Evolutionary conservation across 2,888 invertebrate genomes (phyloP).

Genomic region (Pimpla rufipes): DNA sequence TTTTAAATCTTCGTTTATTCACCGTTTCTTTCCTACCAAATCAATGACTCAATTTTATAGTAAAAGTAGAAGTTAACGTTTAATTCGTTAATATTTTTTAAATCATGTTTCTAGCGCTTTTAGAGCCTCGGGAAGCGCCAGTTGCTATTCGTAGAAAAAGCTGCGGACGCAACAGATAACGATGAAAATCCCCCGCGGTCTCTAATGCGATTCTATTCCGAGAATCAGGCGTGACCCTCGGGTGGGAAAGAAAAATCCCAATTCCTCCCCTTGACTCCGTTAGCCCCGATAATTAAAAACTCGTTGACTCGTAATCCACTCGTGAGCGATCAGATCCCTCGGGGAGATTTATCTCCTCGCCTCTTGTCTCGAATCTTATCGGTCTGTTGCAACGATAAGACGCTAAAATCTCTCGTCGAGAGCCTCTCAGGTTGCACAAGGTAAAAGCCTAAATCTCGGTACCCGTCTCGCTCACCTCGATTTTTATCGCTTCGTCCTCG

Average conservation of each 20-base stretch:
- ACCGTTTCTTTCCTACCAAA: no score
- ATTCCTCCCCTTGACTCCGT: not conserved
- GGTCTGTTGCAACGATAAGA: constrained; percentile 16
- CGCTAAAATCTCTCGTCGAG: not conserved
- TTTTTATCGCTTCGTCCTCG: not conserved
- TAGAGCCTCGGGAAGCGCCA: not conserved
- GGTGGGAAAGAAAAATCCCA: not conserved
- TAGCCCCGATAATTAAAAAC: not conserved
- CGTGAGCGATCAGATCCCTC: constrained; percentile 6
- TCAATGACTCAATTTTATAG: no score
- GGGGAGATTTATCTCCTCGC: constrained; percentile 6
- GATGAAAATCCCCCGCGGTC: not conserved
- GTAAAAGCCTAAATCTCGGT: not conserved
- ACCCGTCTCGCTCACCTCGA: not conserved
- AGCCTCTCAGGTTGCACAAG: not conserved
- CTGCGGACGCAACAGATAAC: not conserved
- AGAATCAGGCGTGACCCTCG: not conserved
- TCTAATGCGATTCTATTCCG: not conserved
- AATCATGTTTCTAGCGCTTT: not conserved
- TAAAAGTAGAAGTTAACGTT: not conserved
- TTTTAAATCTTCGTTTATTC: no score
- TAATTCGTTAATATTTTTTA: not conserved
- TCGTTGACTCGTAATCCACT: constrained; percentile 18
- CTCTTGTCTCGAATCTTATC: constrained; percentile 35
- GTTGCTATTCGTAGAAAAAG: not conserved